Evolutionary conservation across 35 echinoderm and acorn worm genomes (phyloP).

Genomic region (Ptychodera flava): DNA sequence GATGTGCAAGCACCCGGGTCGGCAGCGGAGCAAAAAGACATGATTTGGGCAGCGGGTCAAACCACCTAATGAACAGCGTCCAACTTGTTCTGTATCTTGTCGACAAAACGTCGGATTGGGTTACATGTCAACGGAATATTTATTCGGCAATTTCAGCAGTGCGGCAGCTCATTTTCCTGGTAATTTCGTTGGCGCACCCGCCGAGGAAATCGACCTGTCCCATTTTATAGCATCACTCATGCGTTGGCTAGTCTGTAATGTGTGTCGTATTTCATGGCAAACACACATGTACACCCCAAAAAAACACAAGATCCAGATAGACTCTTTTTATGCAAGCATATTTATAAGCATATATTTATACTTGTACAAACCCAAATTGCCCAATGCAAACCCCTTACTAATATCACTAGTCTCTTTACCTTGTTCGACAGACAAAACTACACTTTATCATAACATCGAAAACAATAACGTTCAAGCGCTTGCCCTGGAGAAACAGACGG

Average conservation of each 20-base stretch:
- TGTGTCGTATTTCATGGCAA: neutral
- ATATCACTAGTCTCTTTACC: too few species aligned
- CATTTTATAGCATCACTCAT: neutral
- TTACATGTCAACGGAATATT: neutral
- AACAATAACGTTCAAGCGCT: too few species aligned
- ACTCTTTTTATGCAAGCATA: too few species aligned
- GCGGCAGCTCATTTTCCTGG: neutral
- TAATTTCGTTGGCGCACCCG: neutral
- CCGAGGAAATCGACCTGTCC: neutral
- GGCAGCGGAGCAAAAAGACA: neutral
- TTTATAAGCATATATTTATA: too few species aligned
- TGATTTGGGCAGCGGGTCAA: neutral
- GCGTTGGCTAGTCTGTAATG: neutral
- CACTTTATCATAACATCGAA: too few species aligned
- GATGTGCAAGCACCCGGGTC: neutral
- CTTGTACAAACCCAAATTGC: too few species aligned
- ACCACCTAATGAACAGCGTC: neutral
- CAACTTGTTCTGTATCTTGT: neutral
- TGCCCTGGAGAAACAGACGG: too few species aligned
- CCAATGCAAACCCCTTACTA: too few species aligned
- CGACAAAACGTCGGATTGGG: neutral
- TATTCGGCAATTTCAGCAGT: neutral
- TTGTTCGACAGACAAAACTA: too few species aligned
- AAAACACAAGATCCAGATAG: too few species aligned
- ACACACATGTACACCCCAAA: too few species aligned